These are phyloP conservation scores for Digitonthophagus gazella DNA, from an alignment of 2,888 invertebrate genomes.

Conservation along the genomic window DNA sequence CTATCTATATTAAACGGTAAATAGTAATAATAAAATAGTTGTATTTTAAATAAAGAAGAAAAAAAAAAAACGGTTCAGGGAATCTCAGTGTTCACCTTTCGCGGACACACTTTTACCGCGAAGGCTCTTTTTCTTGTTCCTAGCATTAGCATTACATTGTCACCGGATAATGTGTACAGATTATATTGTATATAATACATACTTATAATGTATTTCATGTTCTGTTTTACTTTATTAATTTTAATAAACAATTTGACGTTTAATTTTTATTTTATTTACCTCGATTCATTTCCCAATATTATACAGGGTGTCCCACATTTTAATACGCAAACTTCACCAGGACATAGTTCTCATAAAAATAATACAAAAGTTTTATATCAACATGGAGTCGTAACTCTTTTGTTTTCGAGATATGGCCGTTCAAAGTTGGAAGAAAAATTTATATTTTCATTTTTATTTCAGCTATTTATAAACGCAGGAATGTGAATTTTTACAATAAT, in stretches of 20 bases:
- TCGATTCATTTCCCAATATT: no score
- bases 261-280: conserved; percentile 31
- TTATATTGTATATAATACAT: conserved; percentile 48
- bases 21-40: conserved; percentile 7
- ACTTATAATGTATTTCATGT: conserved; percentile 51
- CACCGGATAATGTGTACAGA: conserved; percentile 44
- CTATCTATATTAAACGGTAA: neutral
- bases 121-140: conserved; percentile 39
- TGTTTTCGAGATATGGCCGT: no score
- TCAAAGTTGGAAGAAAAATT: no score
- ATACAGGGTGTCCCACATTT: no score
- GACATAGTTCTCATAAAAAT: no score
- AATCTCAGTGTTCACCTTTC: conserved; percentile 22
- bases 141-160: conserved; percentile 48
- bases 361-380: no score
- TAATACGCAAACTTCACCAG: no score
- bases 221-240: conserved; percentile 55
- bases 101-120: neutral
- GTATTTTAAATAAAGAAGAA: conserved; percentile 1
- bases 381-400: no score
- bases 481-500: no score
- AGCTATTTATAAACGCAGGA: no score
- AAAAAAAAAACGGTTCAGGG: conserved; percentile 21
- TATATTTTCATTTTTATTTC: no score
- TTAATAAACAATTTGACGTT: conserved; percentile 55